Base-by-base conservation (phyloP, 2,113 vertebrate genomes). In the Plotosus lineatus region DNA sequence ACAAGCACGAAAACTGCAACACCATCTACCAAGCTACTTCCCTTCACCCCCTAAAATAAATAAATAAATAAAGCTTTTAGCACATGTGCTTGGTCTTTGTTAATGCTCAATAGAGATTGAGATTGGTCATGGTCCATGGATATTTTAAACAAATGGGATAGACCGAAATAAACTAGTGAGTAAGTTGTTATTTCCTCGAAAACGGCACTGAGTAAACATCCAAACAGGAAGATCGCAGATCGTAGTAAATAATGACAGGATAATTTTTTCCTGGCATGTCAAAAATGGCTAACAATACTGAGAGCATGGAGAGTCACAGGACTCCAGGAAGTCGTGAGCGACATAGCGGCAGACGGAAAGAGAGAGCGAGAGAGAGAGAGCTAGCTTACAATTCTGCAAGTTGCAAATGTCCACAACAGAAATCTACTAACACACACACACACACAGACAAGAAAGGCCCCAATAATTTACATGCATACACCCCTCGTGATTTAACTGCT, bases 211-310 rank as follows among this genome's bases (percentile, higher is more conserved):
- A 48, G 83, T 86, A 88, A 88, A 87, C 85, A 88, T 82, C 83
- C 81, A 86, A 88, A 88, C 86, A 88, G 87, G 87, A 87, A 80
- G 79, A 51, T 36, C 48, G 46, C 44, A 65, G 66, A 86, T 82
- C 58, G 72, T 80, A 80, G 87, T 87, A 88, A 87, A 88, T 88
- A 87, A 85, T 76, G 84, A 73, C 77, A 28, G 79, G 60, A 78
- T n/a, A 40, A 10, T 46, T 69, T 84, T 79, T 75, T 68, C 85
- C 82, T 83, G 82, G 74, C 81, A 38, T 61, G 75, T 83, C 75
- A 74, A 80, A 86, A 83, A 78, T n/a, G 53, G 72, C 78, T 56
- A 88, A 87, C 86, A 88, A 88, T 88, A 85, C 86, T 88, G 87
- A 87, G 87, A 88, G 84, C 83, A 79, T n/a, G 42, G 55, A 7